Evolutionary conservation across 2,113 vertebrate genomes (phyloP), one percentile per base, ranked within the genome.

Genomic region (Chaetops frenatus): DNA sequence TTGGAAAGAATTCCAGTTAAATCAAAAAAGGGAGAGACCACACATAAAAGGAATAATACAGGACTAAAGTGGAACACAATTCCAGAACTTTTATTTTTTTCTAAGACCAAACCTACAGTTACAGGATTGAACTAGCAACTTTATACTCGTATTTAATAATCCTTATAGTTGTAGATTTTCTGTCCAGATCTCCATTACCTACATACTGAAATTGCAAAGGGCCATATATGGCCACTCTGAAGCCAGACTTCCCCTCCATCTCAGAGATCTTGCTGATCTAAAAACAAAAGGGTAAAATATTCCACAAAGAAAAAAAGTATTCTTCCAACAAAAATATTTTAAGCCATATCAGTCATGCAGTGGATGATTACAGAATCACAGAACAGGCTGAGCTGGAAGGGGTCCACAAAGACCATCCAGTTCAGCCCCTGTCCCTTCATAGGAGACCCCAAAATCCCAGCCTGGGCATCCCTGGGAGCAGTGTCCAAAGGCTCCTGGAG

Each of bases 401-500:
- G 21, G 36, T 3, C 10, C 10, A 2, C 12, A 35, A 7, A 15
- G 20, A 35, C 14, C 31, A 44, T 2, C 4, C 1, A 61, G 25
- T 1, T 12, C 31, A 15, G 0, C 12, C 1, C 36, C 54, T 35
- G 15, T 0, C 7, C 45, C 45, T 61, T 16, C 56, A 0, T 36
- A 51, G 66, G 66, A 51, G 6, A 1, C 36, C 35, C 16, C 45
- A 21, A 11, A 70, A 10, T 0, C 21, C 56, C 80, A 44, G 5
- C 56, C 36, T 31, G 31, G 0, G 4, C 54, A 60, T 8, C 31
- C 56, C 80, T 61, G 45, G 44, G 9, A 36, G 38, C 0, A 4
- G 5, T 50, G 44, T 2, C 24, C 65, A 12, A 70, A 24, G 1
- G 2, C 24, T 42, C 36, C 66, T 44, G 45, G 24, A 71, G 66